These are phyloP conservation scores for Micrasema longulum DNA, from an alignment of 1,140 invertebrate genomes.

Conservation along the genomic window DNA sequence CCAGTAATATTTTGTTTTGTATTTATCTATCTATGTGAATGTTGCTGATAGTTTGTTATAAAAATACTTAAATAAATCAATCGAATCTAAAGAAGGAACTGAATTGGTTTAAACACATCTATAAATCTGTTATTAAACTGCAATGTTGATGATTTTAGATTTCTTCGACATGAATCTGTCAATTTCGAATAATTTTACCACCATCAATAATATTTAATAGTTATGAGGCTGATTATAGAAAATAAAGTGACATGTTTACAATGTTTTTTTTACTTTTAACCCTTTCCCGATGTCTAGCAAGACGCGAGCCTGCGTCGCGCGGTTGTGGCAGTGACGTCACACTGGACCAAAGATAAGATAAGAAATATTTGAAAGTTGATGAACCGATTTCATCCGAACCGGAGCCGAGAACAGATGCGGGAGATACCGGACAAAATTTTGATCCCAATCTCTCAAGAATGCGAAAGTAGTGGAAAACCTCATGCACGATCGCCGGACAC, in stretches of 20 bases:
- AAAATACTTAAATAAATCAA: too few relatives aligned
- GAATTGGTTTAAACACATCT: too few relatives aligned
- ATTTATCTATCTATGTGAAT: too few relatives aligned
- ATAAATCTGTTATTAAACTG: neutral
- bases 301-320: neutral
- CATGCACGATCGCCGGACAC: neutral
- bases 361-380: slow-evolving; percentile 3
- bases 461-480: neutral
- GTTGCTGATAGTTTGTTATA: too few relatives aligned
- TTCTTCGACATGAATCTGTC: neutral
- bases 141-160: neutral
- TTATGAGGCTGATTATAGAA: neutral
- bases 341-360: too few relatives aligned
- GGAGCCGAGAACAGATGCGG: neutral
- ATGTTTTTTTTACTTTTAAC: neutral
- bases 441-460: neutral
- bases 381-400: neutral
- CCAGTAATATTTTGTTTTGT: too few relatives aligned
- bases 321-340: neutral
- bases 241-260: neutral
- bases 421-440: neutral
- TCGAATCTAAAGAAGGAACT: too few relatives aligned
- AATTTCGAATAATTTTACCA: neutral
- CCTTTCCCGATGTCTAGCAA: neutral
- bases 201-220: neutral